Base-by-base conservation (phyloP, 2,113 vertebrate species). In the Apeltes quadracus region DNA sequence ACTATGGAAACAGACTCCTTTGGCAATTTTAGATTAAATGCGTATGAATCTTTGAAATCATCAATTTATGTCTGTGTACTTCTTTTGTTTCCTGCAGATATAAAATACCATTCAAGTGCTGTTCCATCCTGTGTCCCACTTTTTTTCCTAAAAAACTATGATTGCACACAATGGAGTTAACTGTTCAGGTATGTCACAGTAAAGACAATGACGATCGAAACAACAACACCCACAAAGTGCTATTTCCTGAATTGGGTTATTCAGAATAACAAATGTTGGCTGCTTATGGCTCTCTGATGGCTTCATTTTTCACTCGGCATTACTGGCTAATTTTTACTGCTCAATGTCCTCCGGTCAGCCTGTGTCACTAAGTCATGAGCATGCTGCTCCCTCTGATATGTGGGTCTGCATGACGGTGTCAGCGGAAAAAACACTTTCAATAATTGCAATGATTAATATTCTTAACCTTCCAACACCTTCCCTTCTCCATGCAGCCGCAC, bases 371-470 rank as follows among this genome's bases (percentile, higher is more conserved):
- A 94, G 93, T 95, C 94, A 93, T 91, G 92, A 93, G 83, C 86
- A 91, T 88, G 93, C 92, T 92, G 90, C 91, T 92, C 83, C 63
- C 58, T 87, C 86, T 96, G 96, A 98, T 95, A 95, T 96, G 97
- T 94, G 93, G 94, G 88, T 91, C 89, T 84, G 93, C 90, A 94
- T 85, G 94, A 91, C 95, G 95, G 95, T 96, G 95, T 96, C 96
- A 96, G 93, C 84, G 92, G 72, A 94, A 95, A 94, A 95, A 95
- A 94, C 93, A 95, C 94, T 96, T 95, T 95, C 95, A 95, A 95
- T 97, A 97, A 98, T 96, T 96, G 95, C 95, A 94, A 94, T 96
- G 96, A 98, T 96, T 94, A 95, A 97, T 97, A 96, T 94, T 94
- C 92, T 93, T 93, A 95, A 93, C 95, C 95, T 95, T 94, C 94